Conservation (phyloP, 2,888 invertebrate species). For the Nomada fabriciana region DNA sequence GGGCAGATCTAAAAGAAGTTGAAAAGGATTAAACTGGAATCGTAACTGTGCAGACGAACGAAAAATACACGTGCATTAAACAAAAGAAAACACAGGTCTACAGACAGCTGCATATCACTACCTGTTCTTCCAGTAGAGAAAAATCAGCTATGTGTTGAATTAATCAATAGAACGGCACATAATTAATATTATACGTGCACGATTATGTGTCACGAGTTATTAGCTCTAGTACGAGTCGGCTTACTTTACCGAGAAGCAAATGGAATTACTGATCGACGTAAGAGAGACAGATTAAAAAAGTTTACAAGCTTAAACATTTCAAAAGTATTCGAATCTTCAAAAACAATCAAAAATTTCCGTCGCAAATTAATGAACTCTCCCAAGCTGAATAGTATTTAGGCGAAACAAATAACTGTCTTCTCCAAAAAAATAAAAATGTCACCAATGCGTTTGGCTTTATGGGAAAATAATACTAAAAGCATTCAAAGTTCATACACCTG, state of each 20-base stretch:
- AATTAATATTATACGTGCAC: slow-evolving; percentile 62
- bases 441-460: no score
- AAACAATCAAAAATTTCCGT: no score
- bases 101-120: not conserved
- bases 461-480: no score
- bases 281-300: not conserved
- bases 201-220: slow-evolving; percentile 51
- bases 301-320: no score
- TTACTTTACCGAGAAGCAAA: slow-evolving; percentile 55
- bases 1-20: not conserved
- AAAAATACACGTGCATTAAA: slow-evolving; percentile 29
- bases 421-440: no score
- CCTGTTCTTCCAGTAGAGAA: slow-evolving; percentile 4
- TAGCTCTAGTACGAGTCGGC: slow-evolving; percentile 57
- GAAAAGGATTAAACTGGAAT: not conserved
- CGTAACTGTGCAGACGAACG: slow-evolving; percentile 12
- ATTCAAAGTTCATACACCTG: no score
- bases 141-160: slow-evolving; percentile 52
- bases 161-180: slow-evolving; percentile 56
- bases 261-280: slow-evolving; percentile 55
- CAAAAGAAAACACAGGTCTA: not conserved
- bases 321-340: no score
- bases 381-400: no score
- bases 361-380: no score
- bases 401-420: no score